Percentiles rank a stretch among this genome's conserved stretches.
Evolutionary conservation across 2,797 vertebrate genomes (phyloP).

Genomic region (Sylvilagus floridanus): DNA sequence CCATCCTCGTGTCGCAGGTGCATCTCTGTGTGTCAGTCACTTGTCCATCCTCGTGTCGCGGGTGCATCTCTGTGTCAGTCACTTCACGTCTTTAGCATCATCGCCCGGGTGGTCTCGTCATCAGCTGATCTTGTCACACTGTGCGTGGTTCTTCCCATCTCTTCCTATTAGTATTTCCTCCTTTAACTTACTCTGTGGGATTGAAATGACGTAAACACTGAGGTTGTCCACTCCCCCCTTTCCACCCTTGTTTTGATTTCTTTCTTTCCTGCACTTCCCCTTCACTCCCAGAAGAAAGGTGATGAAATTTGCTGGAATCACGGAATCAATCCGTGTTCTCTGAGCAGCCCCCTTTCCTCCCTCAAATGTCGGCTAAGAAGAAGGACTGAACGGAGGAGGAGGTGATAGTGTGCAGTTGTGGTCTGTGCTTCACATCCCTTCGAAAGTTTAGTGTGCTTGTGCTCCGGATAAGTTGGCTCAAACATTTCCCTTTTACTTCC

Average conservation of each 20-base stretch:
- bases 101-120: constrained; percentile 4
- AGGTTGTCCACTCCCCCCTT: neutral
- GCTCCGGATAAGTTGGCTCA: neutral
- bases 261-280: neutral
- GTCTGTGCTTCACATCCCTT: neutral
- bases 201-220: neutral
- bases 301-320: neutral
- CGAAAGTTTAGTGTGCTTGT: neutral
- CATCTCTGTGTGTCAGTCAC: neutral
- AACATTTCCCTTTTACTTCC: neutral
- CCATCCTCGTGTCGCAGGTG: too few species aligned
- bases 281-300: neutral
- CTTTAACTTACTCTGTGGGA: neutral
- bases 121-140: neutral
- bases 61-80: neutral
- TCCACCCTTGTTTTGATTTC: neutral
- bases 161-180: neutral
- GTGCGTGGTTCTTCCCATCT: neutral
- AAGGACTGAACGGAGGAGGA: neutral
- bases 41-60: neutral
- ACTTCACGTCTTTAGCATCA: neutral
- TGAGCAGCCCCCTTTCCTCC: neutral
- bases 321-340: neutral
- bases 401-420: neutral
- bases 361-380: neutral